Percentiles rank a stretch among this genome's conserved stretches.
Conservation (phyloP, 2,797 vertebrate species). For the Labeo calbasu region DNA sequence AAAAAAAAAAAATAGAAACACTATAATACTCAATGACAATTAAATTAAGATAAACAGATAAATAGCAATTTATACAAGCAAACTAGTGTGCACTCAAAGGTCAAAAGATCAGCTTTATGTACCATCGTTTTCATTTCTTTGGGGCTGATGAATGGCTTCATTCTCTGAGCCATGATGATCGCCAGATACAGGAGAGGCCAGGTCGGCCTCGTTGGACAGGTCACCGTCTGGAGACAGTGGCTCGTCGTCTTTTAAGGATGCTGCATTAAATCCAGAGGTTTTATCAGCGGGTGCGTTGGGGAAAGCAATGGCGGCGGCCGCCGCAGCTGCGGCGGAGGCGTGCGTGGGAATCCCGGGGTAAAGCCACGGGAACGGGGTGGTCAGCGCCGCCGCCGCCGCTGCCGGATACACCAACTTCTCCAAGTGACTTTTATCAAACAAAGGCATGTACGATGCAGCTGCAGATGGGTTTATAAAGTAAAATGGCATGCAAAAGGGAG, state of each 20-base stretch:
- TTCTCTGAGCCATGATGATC: constrained; percentile 71
- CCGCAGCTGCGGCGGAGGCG: constrained; percentile 64
- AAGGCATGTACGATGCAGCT: constrained; percentile 89
- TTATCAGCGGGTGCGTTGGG: constrained; percentile 83
- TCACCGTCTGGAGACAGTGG: constrained; percentile 67
- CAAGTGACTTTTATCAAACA: constrained; percentile 88
- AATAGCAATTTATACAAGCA: constrained; percentile 72
- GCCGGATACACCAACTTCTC: constrained; percentile 90
- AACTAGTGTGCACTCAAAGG: constrained; percentile 50
- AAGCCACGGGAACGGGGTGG: constrained; percentile 85
- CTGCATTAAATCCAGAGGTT: constrained; percentile 69
- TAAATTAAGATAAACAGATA: constrained; percentile 60
- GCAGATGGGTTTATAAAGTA: constrained; percentile 93
- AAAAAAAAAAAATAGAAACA: constrained; percentile 57
- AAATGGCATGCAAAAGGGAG: constrained; percentile 92
- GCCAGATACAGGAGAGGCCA: constrained; percentile 69
- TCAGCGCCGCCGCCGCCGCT: constrained; percentile 72
- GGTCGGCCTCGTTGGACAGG: constrained; percentile 67
- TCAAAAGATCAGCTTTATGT: constrained; percentile 56
- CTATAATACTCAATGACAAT: constrained; percentile 62
- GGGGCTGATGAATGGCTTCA: constrained; percentile 63
- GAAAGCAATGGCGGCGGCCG: constrained; percentile 80
- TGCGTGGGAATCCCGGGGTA: constrained; percentile 85
- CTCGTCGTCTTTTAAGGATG: constrained; percentile 66
- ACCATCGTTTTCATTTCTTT: constrained; percentile 62